Percentiles rank a stretch among this genome's conserved stretches.
Conservation (phyloP, 2,113 vertebrate species). For the Melospiza melodia region DNA sequence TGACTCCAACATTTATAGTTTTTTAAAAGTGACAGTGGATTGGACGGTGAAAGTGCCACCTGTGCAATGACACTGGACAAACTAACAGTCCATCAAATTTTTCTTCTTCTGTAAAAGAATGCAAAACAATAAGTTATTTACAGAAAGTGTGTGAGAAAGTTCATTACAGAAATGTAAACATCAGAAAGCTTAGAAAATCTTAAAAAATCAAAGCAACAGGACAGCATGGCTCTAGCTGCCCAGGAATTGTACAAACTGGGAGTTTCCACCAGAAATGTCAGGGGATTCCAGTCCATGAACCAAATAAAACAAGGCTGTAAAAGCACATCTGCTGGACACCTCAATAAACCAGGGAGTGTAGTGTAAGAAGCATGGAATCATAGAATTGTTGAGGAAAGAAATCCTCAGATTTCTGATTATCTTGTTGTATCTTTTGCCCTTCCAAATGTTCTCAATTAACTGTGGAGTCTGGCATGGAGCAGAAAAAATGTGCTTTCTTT, state of each 20-base stretch:
- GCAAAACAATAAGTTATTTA: too few species aligned
- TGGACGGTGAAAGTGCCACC: too few species aligned
- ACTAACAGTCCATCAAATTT: too few species aligned
- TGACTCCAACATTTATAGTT: too few species aligned
- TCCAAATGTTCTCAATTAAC: neutral
- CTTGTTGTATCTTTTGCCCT: neutral
- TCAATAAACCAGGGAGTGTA: neutral
- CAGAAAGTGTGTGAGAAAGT: too few species aligned
- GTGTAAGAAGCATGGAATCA: neutral
- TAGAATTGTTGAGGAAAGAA: neutral
- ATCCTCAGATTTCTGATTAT: neutral
- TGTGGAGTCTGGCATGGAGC: neutral
- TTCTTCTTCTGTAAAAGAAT: too few species aligned
- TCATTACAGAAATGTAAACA: too few species aligned
- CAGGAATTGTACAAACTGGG: neutral
- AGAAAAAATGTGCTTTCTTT: neutral
- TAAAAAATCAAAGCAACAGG: too few species aligned
- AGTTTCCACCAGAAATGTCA: neutral
- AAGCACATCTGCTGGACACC: neutral
- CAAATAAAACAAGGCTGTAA: neutral
- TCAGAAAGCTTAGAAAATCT: too few species aligned
- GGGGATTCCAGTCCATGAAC: neutral
- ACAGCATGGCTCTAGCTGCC: rapidly evolving
- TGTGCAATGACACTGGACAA: too few species aligned
- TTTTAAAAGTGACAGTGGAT: too few species aligned